Conservation (phyloP, 2,888 invertebrate species). For the Caenorhabditis doughertyi region DNA sequence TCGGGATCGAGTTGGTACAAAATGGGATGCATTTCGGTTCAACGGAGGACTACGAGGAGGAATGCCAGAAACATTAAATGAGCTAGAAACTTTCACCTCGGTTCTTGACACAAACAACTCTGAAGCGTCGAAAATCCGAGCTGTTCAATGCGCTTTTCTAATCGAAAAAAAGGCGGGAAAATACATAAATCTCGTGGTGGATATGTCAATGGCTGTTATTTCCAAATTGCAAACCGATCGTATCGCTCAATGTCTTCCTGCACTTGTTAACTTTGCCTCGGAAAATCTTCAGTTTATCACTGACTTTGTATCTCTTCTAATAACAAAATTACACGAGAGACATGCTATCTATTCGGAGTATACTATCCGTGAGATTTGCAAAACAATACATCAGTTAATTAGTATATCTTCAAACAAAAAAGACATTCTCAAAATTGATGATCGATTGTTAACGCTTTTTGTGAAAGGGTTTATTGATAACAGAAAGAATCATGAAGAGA, state of each 20-base stretch:
- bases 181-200: conserved; percentile 16
- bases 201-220: conserved; percentile 40
- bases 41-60: neutral
- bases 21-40: conserved; percentile 46
- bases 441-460: neutral
- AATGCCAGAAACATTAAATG: neutral
- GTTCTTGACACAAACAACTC: neutral
- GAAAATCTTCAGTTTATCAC: conserved; percentile 13
- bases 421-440: conserved; percentile 13
- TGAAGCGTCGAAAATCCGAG: conserved; percentile 7
- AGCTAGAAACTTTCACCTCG: conserved; percentile 30
- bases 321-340: conserved; percentile 8
- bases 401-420: conserved; percentile 20
- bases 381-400: neutral
- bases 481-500: neutral
- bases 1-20: conserved; percentile 20
- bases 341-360: neutral
- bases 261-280: conserved; percentile 5
- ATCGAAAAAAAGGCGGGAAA: conserved; percentile 42
- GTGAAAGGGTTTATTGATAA: conserved; percentile 10
- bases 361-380: conserved; percentile 5
- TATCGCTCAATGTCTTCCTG: conserved; percentile 32
- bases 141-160: conserved; percentile 38
- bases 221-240: neutral
- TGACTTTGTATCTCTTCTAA: conserved; percentile 19